Evolutionary conservation across 2,888 invertebrate genomes (phyloP).

Genomic region (Liopterus haemorrhoidalis): DNA sequence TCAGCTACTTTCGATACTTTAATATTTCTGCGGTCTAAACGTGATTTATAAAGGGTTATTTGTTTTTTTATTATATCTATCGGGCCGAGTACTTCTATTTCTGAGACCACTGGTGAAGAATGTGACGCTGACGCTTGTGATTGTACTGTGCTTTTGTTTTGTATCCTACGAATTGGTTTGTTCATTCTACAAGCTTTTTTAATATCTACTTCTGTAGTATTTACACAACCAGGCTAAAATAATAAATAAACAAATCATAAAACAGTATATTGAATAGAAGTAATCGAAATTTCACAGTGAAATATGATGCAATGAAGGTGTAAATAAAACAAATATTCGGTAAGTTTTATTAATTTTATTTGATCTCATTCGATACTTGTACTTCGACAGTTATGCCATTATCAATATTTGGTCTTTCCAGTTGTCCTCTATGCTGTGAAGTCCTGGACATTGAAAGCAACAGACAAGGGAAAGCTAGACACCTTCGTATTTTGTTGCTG

Average conservation of each 20-base stretch:
- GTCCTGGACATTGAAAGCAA: too few species aligned
- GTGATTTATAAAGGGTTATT: conserved; percentile 66
- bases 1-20: conserved; percentile 92
- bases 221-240: conserved; percentile 91
- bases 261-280: conserved; percentile 4
- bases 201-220: conserved; percentile 97
- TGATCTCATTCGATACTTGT: too few species aligned
- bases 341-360: too few species aligned
- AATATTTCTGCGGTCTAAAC: conserved; percentile 80
- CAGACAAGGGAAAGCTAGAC: too few species aligned
- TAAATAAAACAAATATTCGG: too few species aligned
- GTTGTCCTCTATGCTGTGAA: too few species aligned
- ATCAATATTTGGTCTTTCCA: too few species aligned
- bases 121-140: conserved; percentile 49
- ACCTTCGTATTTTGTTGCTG: too few species aligned
- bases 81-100: conserved; percentile 38
- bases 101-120: conserved; percentile 52
- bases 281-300: too few species aligned
- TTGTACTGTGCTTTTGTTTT: conserved; percentile 43
- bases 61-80: conserved; percentile 55
- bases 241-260: conserved; percentile 11
- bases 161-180: conserved; percentile 45
- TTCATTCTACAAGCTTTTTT: conserved; percentile 81
- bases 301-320: too few species aligned
- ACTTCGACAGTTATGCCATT: too few species aligned